Conservation (phyloP, 1,140 invertebrate species). For the Apocrypta bakeri region DNA sequence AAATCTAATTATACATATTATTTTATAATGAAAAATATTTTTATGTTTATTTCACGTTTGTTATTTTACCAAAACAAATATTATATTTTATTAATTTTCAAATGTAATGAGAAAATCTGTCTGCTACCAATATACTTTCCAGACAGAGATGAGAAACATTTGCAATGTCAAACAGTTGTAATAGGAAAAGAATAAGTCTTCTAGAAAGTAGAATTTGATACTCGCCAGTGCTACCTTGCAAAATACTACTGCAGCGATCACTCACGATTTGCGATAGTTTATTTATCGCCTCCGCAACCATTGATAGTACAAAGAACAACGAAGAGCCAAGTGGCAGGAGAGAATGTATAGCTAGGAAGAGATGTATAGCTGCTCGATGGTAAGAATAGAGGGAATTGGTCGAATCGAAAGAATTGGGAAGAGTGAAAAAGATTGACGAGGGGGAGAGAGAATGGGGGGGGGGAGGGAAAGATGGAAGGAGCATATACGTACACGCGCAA, state of each 20-base stretch:
- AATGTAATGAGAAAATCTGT: too few species aligned
- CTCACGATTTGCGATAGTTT: not conserved
- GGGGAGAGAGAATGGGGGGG: slow-evolving; percentile 8
- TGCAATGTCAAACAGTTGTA: too few species aligned
- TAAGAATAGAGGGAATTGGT: slow-evolving; percentile 31
- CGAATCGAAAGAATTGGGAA: slow-evolving; percentile 43
- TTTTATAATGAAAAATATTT: too few species aligned
- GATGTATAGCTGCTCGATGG: not conserved
- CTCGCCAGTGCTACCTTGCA: too few species aligned
- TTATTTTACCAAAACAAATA: too few species aligned
- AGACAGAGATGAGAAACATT: too few species aligned
- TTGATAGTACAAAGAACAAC: not conserved
- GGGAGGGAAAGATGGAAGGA: slow-evolving; percentile 24
- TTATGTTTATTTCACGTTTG: too few species aligned
- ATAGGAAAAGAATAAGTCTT: too few species aligned
- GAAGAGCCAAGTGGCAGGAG: not conserved
- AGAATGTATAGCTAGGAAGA: not conserved
- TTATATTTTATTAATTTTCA: too few species aligned
- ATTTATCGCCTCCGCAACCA: not conserved
- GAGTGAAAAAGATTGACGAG: not conserved
- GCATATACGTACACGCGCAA: not conserved
- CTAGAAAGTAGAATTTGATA: too few species aligned
- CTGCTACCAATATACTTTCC: too few species aligned
- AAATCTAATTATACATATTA: too few species aligned
- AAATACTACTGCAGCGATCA: not conserved